Evolutionary conservation across 2,113 vertebrate genomes (phyloP), one percentile per base, ranked within the genome.

Genomic region (Atlantisia rogersi): DNA sequence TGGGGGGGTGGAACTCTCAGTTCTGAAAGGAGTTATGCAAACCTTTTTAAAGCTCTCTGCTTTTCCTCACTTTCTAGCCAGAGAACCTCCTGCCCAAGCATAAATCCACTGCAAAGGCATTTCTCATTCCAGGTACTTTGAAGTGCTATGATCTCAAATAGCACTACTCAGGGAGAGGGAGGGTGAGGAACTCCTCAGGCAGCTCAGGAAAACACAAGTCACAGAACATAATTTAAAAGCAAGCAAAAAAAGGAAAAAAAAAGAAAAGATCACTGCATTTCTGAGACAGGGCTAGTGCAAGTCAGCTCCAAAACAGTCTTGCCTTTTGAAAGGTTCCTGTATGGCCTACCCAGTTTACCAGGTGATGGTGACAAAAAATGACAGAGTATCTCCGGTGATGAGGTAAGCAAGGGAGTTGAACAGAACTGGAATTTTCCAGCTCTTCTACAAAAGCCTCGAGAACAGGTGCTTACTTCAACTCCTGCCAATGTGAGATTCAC

Each of bases 401-500:
- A 69, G 93, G 79, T 24, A 58, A 82, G 71, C 24, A 31, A 92
- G 46, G 5, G 37, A 77, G 39, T 21, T 48, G 50, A 73, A 56
- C 65, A 79, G 82, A 82, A 50, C 14, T 60, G 65, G 79, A 90
- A 91, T 86, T 93, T 95, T 77, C 73, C 86, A 94, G 40, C n/a
- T 74, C 28, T 91, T 92, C 55, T 86, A 82, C 67, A 67, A 74
- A 93, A 90, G 28, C 35, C 28, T 56, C n/a, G 25, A 64, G 92
- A 90, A 92, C 85, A 93, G 92, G 92, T 93, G 88, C 69, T 95
- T 50, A 52, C 52, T 93, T 96, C 86, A 79, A 35, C 73, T 71
- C 1, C 0, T 78, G 82, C 53, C 83, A 68, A 13, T 2, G 28
- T 19, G 44, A 73, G 73, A 63, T 88, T 88, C 92, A 46, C 77